Percentiles rank a stretch among this genome's conserved stretches.
These are phyloP conservation scores for Paralichthys olivaceus DNA, from an alignment of 2,113 vertebrate species.

Conservation along the genomic window DNA sequence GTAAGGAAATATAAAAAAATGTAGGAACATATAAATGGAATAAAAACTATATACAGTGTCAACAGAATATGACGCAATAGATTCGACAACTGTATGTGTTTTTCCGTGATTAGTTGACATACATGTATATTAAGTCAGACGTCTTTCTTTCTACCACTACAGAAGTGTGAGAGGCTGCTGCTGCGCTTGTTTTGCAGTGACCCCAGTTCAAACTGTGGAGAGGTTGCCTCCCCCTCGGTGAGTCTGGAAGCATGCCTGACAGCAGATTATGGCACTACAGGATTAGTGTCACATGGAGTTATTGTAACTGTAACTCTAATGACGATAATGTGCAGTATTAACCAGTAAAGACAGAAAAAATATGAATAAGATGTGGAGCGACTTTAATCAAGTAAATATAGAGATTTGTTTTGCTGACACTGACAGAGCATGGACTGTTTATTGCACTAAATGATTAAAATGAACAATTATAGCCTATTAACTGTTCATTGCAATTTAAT, in stretches of 20 bases:
- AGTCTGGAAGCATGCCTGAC: constrained; percentile 61
- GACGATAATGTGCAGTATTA: constrained; percentile 29
- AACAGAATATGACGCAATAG: no score
- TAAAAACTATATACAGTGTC: no score
- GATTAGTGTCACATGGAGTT: constrained; percentile 61
- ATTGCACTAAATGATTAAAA: neutral
- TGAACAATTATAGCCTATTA: neutral
- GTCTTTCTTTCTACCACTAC: constrained; percentile 35
- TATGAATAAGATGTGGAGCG: neutral
- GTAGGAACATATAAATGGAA: no score
- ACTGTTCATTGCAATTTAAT: neutral
- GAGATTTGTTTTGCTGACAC: neutral
- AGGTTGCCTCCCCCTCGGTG: constrained; percentile 85
- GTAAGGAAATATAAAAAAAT: no score
- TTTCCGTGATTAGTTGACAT: neutral
- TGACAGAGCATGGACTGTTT: neutral
- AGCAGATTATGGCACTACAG: constrained; percentile 8
- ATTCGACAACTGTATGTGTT: no score
- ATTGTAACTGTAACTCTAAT: constrained; percentile 46
- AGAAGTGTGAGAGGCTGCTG: constrained; percentile 91
- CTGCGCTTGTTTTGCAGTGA: constrained; percentile 88
- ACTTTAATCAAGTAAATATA: constrained; percentile 1
- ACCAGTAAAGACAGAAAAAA: constrained; percentile 4
- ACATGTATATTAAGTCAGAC: neutral
- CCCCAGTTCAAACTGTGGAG: constrained; percentile 85